phyloP scores from a whole-genome alignment of 2,888 invertebrate species.

The Melanargia galathea region DNA sequence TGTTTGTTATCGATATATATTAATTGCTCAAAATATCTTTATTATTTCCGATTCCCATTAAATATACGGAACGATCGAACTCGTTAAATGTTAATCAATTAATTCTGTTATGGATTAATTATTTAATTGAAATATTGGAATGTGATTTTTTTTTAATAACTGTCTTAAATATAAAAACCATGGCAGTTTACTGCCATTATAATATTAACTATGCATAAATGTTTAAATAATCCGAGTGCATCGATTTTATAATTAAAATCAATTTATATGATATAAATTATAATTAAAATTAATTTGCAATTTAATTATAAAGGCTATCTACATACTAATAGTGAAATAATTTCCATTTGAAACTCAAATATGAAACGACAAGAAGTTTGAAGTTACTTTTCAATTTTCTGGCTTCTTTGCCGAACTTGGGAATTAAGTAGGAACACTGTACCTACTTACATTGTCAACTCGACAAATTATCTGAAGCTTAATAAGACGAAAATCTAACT shows the following conservation, averaged over 20 bases:
- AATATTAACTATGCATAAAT: neutral
- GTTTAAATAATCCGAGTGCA: neutral
- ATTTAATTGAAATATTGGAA: neutral
- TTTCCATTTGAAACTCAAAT: no score
- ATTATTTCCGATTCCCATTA: conserved; percentile 34
- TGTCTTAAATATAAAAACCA: neutral
- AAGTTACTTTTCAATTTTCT: no score
- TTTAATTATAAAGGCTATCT: no score
- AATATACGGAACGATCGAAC: conserved; percentile 8
- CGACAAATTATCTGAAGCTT: no score
- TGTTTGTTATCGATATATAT: conserved; percentile 22
- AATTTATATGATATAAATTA: no score
- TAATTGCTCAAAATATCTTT: conserved; percentile 26
- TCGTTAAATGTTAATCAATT: conserved; percentile 19
- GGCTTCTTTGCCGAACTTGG: no score
- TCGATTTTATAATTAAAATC: neutral
- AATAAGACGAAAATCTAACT: no score
- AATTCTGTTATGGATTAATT: conserved; percentile 13
- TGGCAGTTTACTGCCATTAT: neutral
- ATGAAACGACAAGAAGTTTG: no score
- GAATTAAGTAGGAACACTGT: no score
- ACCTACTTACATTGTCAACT: no score
- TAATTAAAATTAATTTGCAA: no score
- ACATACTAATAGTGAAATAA: no score
- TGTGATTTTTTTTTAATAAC: neutral